These are phyloP conservation scores for Xestia c-nigrum DNA, from an alignment of 2,888 invertebrate genomes.

Conservation along the genomic window DNA sequence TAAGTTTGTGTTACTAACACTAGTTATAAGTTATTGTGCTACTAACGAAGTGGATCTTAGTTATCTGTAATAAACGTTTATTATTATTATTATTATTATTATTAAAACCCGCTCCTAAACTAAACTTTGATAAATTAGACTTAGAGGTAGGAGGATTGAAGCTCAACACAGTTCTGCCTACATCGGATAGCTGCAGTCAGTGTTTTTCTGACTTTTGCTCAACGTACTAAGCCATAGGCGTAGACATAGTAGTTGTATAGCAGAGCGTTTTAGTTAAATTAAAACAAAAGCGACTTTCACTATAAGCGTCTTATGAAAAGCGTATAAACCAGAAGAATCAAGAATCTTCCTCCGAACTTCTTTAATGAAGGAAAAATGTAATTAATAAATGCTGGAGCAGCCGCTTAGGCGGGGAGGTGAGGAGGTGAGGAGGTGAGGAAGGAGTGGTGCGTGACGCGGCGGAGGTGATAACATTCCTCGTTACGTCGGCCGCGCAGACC, in stretches of 20 bases:
- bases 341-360: neutral
- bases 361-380: conserved; percentile 33
- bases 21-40: too few relatives aligned
- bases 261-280: neutral
- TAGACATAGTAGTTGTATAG: neutral
- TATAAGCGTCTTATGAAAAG: neutral
- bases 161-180: neutral
- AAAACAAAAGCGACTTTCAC: neutral
- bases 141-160: neutral
- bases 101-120: neutral
- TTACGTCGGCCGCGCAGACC: conserved; percentile 63
- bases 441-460: conserved; percentile 52
- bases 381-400: conserved; percentile 51
- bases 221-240: neutral
- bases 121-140: neutral
- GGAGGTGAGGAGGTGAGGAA: conserved; percentile 15
- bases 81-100: too few relatives aligned
- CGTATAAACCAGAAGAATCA: neutral
- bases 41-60: too few relatives aligned
- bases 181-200: neutral
- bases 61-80: too few relatives aligned
- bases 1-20: too few relatives aligned
- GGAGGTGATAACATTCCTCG: conserved; percentile 70
- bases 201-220: neutral
- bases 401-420: conserved; percentile 9